A percentile compares a stretch with the other conserved stretches of the same genome.
Evolutionary conservation across 2,113 vertebrate genomes (phyloP).

Genomic region (Notarius quadriscutis): DNA sequence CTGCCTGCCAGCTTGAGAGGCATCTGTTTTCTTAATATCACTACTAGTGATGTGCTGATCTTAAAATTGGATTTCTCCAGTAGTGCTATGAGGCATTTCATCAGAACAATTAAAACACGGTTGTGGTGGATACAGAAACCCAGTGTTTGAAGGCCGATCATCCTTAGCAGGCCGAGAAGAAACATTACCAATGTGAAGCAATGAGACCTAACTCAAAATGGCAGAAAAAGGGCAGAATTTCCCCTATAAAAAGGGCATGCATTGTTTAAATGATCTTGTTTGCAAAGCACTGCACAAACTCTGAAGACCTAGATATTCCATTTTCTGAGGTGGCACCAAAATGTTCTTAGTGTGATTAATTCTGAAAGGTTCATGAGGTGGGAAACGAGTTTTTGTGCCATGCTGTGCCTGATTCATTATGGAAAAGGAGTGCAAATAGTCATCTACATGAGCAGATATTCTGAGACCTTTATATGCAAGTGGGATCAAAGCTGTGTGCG

Average conservation of each 20-base stretch:
- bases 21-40: neutral
- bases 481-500: neutral
- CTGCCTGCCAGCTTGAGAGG: neutral
- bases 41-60: neutral
- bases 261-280: neutral
- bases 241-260: neutral
- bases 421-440: neutral
- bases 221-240: neutral
- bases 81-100: neutral
- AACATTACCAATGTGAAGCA: neutral
- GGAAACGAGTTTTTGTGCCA: neutral
- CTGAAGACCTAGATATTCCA: neutral
- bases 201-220: neutral
- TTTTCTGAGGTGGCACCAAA: neutral
- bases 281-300: neutral
- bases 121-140: neutral
- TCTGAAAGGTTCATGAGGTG: neutral
- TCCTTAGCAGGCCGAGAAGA: neutral
- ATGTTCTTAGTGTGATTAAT: neutral
- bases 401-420: neutral
- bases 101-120: neutral
- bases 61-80: neutral
- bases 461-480: neutral
- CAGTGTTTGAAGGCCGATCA: neutral
- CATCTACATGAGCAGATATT: constrained; percentile 1